Base-by-base conservation (phyloP, 2,797 vertebrate genomes). In the Zenarchopterus dispar region DNA sequence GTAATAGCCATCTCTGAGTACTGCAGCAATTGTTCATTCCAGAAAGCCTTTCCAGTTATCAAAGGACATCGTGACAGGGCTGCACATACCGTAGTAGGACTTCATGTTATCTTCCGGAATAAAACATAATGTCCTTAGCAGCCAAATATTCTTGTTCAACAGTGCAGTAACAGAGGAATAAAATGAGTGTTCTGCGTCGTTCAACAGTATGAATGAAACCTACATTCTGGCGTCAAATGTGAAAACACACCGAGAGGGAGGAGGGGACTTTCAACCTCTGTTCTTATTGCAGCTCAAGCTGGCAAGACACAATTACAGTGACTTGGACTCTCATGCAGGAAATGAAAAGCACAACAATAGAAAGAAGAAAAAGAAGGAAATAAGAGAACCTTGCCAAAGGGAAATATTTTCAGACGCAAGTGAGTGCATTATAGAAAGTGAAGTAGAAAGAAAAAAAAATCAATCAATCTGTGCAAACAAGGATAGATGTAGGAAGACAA, bases 341-440 rank as follows among this genome's bases (percentile, higher is more conserved):
- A 91, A 92, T 90, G 73, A 88, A 89, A 86, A 83, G 75, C 71
- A 70, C 67, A 74, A 78, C 73, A 79, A 74, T 67, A 69, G 60
- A 75, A 41, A 60, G 53, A 2, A 56, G 42, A 64, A 56, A 52
- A 42, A 42, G 31, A 24, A 16, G 23, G 17, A 49, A 56, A 62
- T 63, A 36, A 65, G 33, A 39, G 55, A 23, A 48, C 18, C 39
- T 47, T 56, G 70, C 70, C 41, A 49, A 56, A 44, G 50, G 75
- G 73, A 50, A 55, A 63, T 77, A 71, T 68, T 82, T 81, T 66
- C 60, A 75, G 58, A 70, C 58, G 73, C 33, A 54, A 62, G 39
- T 64, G 58, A 67, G 43, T 9, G 19, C 8, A 4, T 13, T 39
- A 15, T 39, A 39, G 36, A 39, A 39, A 15, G 11, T 13, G 13